Evolutionary conservation across 2,888 invertebrate genomes (phyloP).

Genomic region (Erebia epiphron): DNA sequence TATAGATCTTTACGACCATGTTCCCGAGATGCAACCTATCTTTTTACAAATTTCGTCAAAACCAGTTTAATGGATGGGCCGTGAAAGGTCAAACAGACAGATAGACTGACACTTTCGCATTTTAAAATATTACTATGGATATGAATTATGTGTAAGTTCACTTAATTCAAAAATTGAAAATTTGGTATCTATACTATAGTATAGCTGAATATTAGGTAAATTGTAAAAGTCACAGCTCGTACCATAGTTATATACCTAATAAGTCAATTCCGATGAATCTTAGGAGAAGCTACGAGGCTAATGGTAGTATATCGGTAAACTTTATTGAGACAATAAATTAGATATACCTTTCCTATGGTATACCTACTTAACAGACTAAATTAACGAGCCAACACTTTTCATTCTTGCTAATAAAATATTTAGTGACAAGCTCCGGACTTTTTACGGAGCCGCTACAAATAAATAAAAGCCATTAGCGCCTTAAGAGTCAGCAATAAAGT

Average conservation of each 20-base stretch:
- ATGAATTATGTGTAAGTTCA: too few species aligned
- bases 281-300: neutral
- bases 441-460: constrained; percentile 18
- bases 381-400: constrained; percentile 4
- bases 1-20: too few species aligned
- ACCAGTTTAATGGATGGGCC: too few species aligned
- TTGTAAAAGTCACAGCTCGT: neutral
- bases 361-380: constrained; percentile 10
- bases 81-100: too few species aligned
- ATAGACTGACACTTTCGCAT: too few species aligned
- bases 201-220: constrained; percentile 24
- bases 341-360: neutral
- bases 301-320: too few species aligned
- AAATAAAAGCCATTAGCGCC: constrained; percentile 21
- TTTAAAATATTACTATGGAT: too few species aligned
- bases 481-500: constrained; percentile 19
- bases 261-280: too few species aligned
- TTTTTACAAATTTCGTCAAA: too few species aligned
- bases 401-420: constrained; percentile 9
- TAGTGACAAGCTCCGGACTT: constrained; percentile 6
- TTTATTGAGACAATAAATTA: neutral
- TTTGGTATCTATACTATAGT: constrained; percentile 38
- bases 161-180: neutral
- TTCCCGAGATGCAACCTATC: too few species aligned
- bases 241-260: too few species aligned